Conservation (phyloP, 2,113 vertebrate genomes). For the Bucco capensis region DNA sequence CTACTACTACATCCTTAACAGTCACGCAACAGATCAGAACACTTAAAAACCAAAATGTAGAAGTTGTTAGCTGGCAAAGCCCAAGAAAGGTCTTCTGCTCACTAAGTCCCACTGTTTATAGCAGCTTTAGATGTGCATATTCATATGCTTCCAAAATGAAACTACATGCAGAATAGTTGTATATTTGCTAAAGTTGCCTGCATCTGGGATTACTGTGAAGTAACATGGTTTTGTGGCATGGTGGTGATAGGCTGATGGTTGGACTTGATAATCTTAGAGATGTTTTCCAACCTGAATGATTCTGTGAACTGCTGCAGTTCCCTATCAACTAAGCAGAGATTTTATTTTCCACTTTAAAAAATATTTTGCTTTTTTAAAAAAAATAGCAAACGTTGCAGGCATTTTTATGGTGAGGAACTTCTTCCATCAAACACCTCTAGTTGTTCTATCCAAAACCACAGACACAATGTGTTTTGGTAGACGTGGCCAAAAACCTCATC, state of each 20-base stretch:
- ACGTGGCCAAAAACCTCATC: not conserved
- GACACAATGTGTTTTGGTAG: not conserved
- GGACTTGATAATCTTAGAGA: no score
- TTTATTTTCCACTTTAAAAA: not conserved
- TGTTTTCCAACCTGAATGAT: no score
- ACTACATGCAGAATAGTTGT: not conserved
- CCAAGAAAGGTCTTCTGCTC: not conserved
- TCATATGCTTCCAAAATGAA: not conserved
- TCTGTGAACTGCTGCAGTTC: not conserved
- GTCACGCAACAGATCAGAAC: not conserved
- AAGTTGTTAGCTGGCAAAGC: not conserved
- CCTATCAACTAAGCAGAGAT: not conserved
- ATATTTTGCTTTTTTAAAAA: not conserved
- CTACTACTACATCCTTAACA: not conserved
- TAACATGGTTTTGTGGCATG: no score
- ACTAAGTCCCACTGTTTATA: not conserved
- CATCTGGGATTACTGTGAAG: not conserved
- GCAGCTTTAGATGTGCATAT: not conserved
- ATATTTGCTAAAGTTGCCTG: not conserved
- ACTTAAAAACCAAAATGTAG: not conserved
- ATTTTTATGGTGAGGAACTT: not conserved
- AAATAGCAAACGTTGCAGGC: not conserved
- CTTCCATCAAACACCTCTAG: not conserved
- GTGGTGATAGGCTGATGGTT: no score
- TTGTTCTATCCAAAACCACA: not conserved